These are phyloP conservation scores for Clanis bilineata DNA, from an alignment of 2,888 invertebrate species.

Conservation along the genomic window DNA sequence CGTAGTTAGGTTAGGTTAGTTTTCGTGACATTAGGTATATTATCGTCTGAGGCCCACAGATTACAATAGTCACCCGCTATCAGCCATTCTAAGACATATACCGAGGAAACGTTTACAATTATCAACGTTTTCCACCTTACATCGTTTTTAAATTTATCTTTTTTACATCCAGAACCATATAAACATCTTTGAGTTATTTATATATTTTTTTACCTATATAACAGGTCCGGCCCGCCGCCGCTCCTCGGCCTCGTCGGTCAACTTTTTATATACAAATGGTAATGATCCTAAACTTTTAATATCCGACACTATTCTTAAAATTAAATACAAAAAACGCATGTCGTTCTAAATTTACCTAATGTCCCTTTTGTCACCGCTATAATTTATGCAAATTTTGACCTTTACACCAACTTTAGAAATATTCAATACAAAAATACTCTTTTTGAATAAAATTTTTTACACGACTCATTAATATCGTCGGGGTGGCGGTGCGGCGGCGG, in stretches of 20 bases:
- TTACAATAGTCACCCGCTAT: slow-evolving; percentile 78
- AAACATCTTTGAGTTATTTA: slow-evolving; percentile 83
- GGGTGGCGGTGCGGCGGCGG: slow-evolving; percentile 55
- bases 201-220: slow-evolving; percentile 82
- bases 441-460: slow-evolving; percentile 83
- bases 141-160: slow-evolving; percentile 76
- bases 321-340: slow-evolving; percentile 83
- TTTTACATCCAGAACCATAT: slow-evolving; percentile 83
- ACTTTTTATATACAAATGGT: slow-evolving; percentile 86
- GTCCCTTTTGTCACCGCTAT: slow-evolving; percentile 76
- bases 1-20: slow-evolving; percentile 78
- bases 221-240: slow-evolving; percentile 58
- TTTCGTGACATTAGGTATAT: slow-evolving; percentile 61
- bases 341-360: slow-evolving; percentile 81
- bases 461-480: slow-evolving; percentile 72
- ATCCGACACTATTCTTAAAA: slow-evolving; percentile 84
- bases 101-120: slow-evolving; percentile 69
- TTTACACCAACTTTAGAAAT: slow-evolving; percentile 84
- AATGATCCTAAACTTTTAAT: slow-evolving; percentile 87
- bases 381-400: slow-evolving; percentile 83
- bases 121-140: slow-evolving; percentile 65
- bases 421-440: slow-evolving; percentile 84
- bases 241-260: slow-evolving; percentile 54
- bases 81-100: slow-evolving; percentile 78
- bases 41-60: slow-evolving; percentile 77